A percentile compares a stretch with the other conserved stretches of the same genome.
phyloP scores from a whole-genome alignment of 2,888 invertebrate species.

The Endomychus coccineus region DNA sequence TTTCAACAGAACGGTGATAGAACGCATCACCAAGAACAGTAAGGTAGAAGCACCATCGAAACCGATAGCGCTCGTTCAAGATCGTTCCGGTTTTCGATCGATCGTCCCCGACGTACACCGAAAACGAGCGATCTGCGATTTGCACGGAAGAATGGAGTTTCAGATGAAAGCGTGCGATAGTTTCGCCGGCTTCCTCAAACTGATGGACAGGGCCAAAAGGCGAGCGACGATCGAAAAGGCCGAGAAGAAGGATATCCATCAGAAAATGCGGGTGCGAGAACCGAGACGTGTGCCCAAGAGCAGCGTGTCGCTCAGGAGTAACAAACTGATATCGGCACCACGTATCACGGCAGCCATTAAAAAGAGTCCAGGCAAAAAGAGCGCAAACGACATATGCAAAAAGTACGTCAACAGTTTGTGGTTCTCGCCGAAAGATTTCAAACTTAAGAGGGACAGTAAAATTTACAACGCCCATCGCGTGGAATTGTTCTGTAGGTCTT shows the following conservation, averaged over 20 bases:
- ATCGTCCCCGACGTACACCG: constrained; percentile 3
- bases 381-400: too few species aligned
- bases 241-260: constrained; percentile 7
- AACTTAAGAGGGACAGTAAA: constrained; percentile 12
- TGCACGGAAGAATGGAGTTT: constrained; percentile 26
- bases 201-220: constrained; percentile 24
- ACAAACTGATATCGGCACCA: neutral
- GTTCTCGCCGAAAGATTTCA: constrained; percentile 24
- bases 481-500: constrained; percentile 10
- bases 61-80: constrained; percentile 5
- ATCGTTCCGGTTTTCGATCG: constrained; percentile 3
- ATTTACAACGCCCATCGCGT: constrained; percentile 11
- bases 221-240: constrained; percentile 4
- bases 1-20: constrained; percentile 6
- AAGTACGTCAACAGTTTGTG: constrained; percentile 32
- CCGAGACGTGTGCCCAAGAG: neutral
- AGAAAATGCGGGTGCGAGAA: neutral
- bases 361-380: too few species aligned
- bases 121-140: constrained; percentile 2
- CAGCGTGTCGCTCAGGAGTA: constrained; percentile 2
- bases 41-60: neutral
- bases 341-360: too few species aligned
- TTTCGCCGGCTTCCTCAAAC: constrained; percentile 29
- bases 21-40: neutral
- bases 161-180: constrained; percentile 33